Conservation (phyloP, 2,888 invertebrate species). For the Odontocerum albicorne region DNA sequence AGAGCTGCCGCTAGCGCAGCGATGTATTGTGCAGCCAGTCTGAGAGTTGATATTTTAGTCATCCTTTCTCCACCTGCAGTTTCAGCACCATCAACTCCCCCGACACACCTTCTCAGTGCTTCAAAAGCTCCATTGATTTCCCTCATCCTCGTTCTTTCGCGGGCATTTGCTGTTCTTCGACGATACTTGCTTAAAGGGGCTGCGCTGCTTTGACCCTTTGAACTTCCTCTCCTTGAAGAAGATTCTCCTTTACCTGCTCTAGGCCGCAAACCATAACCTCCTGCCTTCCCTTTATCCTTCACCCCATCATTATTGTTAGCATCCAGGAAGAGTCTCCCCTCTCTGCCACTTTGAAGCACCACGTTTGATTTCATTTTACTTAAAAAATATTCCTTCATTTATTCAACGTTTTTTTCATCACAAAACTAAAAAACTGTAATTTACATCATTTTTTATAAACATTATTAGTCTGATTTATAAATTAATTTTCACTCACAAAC, state of each 20-base stretch:
- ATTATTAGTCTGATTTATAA: too few species aligned
- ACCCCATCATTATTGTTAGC: constrained; percentile 42
- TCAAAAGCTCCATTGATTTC: constrained; percentile 72
- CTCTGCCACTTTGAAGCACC: constrained; percentile 20
- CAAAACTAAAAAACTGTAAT: too few species aligned
- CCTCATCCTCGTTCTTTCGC: constrained; percentile 67
- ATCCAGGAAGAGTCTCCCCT: constrained; percentile 40
- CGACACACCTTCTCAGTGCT: constrained; percentile 60
- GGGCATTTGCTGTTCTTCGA: constrained; percentile 67
- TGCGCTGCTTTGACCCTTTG: constrained; percentile 38
- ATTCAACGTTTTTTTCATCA: too few species aligned
- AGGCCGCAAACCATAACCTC: constrained; percentile 49
- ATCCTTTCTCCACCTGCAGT: constrained; percentile 52
- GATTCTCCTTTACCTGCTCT: constrained; percentile 14
- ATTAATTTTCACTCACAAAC: too few species aligned
- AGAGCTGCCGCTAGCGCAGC: constrained; percentile 48
- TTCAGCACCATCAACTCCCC: constrained; percentile 41
- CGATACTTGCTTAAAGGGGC: constrained; percentile 67
- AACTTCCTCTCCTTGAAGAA: not conserved
- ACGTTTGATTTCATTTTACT: constrained; percentile 29
- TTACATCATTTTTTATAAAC: too few species aligned
- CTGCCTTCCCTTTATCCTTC: constrained; percentile 40
- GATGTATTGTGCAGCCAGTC: constrained; percentile 69
- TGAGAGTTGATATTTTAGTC: constrained; percentile 68
- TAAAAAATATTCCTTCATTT: too few species aligned